phyloP scores from a whole-genome alignment of 2,113 vertebrate genomes.

The Melozone crissalis region DNA sequence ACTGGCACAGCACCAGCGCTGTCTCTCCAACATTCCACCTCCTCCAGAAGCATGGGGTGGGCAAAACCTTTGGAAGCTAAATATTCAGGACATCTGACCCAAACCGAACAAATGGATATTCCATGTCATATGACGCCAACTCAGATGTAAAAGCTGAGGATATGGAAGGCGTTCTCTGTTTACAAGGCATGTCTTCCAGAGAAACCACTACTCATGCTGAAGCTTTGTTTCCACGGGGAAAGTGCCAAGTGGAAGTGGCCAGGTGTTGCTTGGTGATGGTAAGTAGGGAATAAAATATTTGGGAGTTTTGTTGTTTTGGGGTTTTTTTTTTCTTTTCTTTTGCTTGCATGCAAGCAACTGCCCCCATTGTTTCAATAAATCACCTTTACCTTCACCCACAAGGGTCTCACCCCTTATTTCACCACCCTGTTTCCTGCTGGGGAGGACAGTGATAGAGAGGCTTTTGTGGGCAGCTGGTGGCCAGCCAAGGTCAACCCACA shows the following conservation, averaged over 20 bases:
- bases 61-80: not conserved
- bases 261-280: not conserved
- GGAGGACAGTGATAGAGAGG: not conserved
- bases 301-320: not conserved
- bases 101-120: not conserved
- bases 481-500: not conserved
- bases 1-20: accelerated
- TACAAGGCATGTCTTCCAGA: not conserved
- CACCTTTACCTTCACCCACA: not conserved
- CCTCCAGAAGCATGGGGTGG: no score
- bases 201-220: not conserved
- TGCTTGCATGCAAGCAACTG: not conserved
- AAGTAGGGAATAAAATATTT: not conserved
- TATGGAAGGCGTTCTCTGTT: not conserved
- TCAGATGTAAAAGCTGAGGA: not conserved
- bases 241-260: not conserved
- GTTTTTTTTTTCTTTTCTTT: not conserved
- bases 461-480: not conserved
- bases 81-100: not conserved
- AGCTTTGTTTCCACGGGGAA: not conserved
- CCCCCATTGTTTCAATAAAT: not conserved
- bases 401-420: not conserved
- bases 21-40: not conserved
- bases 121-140: not conserved
- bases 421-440: not conserved